Conservation (phyloP, 2,888 invertebrate species). For the Dastarcus helophoroides region DNA sequence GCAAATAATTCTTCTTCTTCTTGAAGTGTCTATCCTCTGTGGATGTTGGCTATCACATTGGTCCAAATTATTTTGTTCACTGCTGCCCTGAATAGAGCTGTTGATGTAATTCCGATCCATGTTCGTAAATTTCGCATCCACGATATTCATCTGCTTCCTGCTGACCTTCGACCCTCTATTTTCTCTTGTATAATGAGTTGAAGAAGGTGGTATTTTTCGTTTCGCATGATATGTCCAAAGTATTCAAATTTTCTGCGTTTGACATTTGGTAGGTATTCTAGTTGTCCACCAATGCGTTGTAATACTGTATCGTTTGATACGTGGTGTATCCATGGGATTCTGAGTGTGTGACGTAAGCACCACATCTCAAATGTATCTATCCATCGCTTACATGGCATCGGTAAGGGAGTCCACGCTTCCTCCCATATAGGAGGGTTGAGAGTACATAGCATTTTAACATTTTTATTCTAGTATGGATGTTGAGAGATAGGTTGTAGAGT, state of each 20-base stretch:
- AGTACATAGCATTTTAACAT: constrained; percentile 2
- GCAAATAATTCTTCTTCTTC: no score
- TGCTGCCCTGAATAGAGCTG: not conserved
- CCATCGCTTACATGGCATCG: constrained; percentile 40
- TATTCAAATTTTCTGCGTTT: no score
- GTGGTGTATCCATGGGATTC: constrained; percentile 4
- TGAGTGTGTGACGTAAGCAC: constrained; percentile 6
- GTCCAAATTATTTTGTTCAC: no score
- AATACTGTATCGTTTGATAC: constrained; percentile 1
- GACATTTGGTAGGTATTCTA: not conserved
- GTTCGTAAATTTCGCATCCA: not conserved
- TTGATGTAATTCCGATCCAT: constrained; percentile 2
- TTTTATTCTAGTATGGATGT: not conserved
- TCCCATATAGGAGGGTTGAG: constrained; percentile 1
- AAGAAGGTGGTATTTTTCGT: constrained; percentile 1
- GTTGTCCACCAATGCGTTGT: constrained; percentile 1
- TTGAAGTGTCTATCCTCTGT: no score
- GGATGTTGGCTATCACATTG: no score
- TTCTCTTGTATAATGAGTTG: no score
- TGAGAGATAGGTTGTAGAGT: constrained; percentile 1
- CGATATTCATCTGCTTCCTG: constrained; percentile 7
- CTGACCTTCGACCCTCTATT: constrained; percentile 5
- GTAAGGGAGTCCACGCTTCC: constrained; percentile 1
- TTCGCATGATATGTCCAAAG: constrained; percentile 3
- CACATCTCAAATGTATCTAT: constrained; percentile 17